Conservation (phyloP, 2,888 invertebrate species). For the Apomyelois bistriatella region DNA sequence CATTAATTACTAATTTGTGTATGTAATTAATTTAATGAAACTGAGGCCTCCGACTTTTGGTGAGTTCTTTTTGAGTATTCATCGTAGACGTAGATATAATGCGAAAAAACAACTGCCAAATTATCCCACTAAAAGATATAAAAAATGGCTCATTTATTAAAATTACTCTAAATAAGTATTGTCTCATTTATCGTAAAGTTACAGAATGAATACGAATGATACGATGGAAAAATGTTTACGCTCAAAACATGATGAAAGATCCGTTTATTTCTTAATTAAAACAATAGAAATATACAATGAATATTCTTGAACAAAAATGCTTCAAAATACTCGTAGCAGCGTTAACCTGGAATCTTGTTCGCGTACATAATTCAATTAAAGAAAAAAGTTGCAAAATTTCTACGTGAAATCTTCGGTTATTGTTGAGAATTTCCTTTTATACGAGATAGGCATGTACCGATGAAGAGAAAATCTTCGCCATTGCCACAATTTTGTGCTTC, state of each 20-base stretch:
- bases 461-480: slow-evolving; percentile 38
- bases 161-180: too few species aligned
- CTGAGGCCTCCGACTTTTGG: too few species aligned
- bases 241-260: neutral
- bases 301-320: neutral
- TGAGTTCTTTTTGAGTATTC: too few species aligned
- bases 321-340: too few species aligned
- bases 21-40: too few species aligned
- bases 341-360: slow-evolving; percentile 14
- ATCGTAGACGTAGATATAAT: too few species aligned
- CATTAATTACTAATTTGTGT: too few species aligned
- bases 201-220: neutral
- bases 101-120: too few species aligned
- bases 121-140: too few species aligned
- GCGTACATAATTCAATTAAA: slow-evolving; percentile 55
- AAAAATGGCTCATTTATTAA: too few species aligned
- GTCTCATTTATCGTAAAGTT: too few species aligned
- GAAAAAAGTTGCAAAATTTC: slow-evolving; percentile 47
- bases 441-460: slow-evolving; percentile 19
- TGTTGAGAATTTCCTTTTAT: slow-evolving; percentile 45
- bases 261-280: neutral
- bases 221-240: neutral
- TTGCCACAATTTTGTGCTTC: slow-evolving; percentile 8
- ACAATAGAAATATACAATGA: neutral
- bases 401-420: slow-evolving; percentile 43